Conservation (phyloP, 2,888 invertebrate species). For the Nebria salina region DNA sequence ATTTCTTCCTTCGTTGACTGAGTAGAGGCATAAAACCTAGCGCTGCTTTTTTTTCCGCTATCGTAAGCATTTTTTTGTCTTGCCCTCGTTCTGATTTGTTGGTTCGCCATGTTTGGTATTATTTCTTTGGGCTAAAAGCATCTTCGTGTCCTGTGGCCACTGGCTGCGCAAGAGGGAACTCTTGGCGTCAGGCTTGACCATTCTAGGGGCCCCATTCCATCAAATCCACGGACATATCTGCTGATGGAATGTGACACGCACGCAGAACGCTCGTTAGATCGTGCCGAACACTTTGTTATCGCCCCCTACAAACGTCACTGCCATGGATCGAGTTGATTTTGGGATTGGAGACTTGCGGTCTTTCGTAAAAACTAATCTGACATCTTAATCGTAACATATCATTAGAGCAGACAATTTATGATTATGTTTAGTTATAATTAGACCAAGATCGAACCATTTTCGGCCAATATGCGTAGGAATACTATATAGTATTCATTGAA, state of each 20-base stretch:
- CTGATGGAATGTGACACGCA: constrained; percentile 37
- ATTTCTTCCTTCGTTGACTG: neutral
- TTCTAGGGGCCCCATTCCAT: neutral
- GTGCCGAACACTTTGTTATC: constrained; percentile 25
- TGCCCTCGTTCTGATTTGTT: constrained; percentile 24
- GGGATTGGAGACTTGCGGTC: neutral
- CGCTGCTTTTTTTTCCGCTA: constrained; percentile 22
- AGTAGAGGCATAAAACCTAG: constrained; percentile 7
- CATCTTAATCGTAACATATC: neutral
- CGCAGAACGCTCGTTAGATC: constrained; percentile 24
- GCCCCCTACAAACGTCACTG: constrained; percentile 19
- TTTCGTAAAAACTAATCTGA: neutral
- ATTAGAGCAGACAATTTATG: neutral
- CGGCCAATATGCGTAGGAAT: neutral
- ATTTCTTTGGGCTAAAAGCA: constrained; percentile 34
- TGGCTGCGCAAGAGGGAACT: neutral
- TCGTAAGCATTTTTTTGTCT: constrained; percentile 24
- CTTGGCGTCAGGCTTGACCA: neutral
- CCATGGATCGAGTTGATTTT: constrained; percentile 11
- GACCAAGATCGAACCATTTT: neutral
- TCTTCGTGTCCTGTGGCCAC: constrained; percentile 23
- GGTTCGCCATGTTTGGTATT: constrained; percentile 31
- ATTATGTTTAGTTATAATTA: neutral
- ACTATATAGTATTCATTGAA: neutral
- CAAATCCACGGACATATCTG: constrained; percentile 26